Conservation (phyloP, 2,888 invertebrate genomes). For the Drosophila lacicola region DNA sequence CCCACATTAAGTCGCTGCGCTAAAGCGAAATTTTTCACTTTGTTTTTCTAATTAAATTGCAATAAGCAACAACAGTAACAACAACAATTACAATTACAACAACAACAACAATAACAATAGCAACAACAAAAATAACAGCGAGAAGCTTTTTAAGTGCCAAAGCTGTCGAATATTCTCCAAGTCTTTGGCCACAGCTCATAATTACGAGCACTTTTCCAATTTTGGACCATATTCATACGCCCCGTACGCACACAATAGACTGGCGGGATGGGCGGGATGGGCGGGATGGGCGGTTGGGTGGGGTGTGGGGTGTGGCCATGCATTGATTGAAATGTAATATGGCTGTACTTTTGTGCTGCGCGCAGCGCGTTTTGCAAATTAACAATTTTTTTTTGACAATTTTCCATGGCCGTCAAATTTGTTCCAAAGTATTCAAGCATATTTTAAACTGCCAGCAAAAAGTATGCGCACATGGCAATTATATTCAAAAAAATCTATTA, state of each 20-base stretch:
- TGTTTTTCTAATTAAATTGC: slow-evolving; percentile 78
- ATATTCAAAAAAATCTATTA: slow-evolving; percentile 7
- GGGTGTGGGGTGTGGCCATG: slow-evolving; percentile 15
- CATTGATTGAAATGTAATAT: slow-evolving; percentile 43
- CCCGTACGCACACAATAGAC: neutral
- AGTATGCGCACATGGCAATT: slow-evolving; percentile 20
- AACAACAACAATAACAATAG: neutral
- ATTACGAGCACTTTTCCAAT: slow-evolving; percentile 47
- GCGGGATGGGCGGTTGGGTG: neutral
- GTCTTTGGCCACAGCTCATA: slow-evolving; percentile 46
- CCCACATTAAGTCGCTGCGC: slow-evolving; percentile 27
- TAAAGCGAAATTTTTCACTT: slow-evolving; percentile 61
- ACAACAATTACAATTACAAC: neutral
- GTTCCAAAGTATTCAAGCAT: slow-evolving; percentile 9
- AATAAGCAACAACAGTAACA: slow-evolving; percentile 46
- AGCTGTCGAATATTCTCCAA: slow-evolving; percentile 44
- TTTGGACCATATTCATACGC: slow-evolving; percentile 6
- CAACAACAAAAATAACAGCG: neutral
- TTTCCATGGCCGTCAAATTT: slow-evolving; percentile 25
- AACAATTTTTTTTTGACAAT: slow-evolving; percentile 43
- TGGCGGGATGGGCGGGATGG: neutral
- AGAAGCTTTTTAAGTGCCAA: slow-evolving; percentile 75
- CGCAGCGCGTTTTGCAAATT: slow-evolving; percentile 24
- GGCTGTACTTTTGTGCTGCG: slow-evolving; percentile 12
- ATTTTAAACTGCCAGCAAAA: slow-evolving; percentile 21